Base-by-base conservation (phyloP, 2,888 invertebrate genomes). In the Synanthedon formicaeformis region DNA sequence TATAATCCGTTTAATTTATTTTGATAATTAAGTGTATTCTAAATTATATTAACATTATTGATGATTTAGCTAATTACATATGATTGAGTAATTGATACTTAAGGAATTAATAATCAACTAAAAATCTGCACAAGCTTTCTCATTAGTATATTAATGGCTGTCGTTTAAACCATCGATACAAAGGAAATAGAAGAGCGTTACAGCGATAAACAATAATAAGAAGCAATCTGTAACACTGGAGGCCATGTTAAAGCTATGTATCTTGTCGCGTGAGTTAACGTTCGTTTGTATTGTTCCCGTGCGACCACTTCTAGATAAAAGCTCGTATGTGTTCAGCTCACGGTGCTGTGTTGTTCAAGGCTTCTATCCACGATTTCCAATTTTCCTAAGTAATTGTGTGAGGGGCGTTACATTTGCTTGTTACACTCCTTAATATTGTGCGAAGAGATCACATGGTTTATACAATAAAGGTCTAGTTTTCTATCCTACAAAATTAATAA, bases 231-330 rank as follows among this genome's bases (percentile, higher is more conserved):
- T 73, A 71, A 71, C 65, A 63, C 57, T 48, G 57, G 55, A 54
- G 51, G 60, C 57, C 56, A 64, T 60, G 53, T 16, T 8, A 16
- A 16, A 11, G 63, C 65, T 64, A 65, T 64, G 23, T 18, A 12
- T 27, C 18, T 18, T 50, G 27, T 54, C 34, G 51, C 40, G 45
- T 34, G 34, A 34, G 34, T 34, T 8, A 34, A 34, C 34, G 34
- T 34, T 34, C 34, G 10, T 34, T 34, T 60, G 65, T 73, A 81
- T 78, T 67, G 73, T 65, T 76, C 81, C 80, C 81, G 63, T 52
- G 75, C 67, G 80, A 61, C 69, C 71, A 74, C 69, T 81, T 77
- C 62, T 54, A 64, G 65, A 69, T 71, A 73, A 77, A 68, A 67
- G 63, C 58, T 60, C 66, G 69, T 66, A 63, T 54, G 61, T 57